Evolutionary conservation across 2,888 invertebrate genomes (phyloP), one percentile per base, ranked within the genome.

Genomic region (Diaprepes abbreviatus): DNA sequence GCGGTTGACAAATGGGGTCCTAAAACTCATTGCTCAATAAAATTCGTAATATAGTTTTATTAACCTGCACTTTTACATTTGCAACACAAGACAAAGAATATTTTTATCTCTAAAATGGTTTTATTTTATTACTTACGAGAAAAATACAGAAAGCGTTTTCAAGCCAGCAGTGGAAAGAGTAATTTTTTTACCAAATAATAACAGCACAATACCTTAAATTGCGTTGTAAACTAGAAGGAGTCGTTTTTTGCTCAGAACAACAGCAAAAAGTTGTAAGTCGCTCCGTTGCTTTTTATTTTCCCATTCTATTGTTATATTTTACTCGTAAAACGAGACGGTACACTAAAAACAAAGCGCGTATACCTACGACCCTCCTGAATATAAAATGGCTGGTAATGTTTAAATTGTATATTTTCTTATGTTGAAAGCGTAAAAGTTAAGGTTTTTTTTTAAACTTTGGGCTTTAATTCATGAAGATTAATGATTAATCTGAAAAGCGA

Each of bases 301-400:
- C 45, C 54, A 48, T 62, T 59, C 12, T 35, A 48, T 19, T 40
- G 43, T 67, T 67, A 43, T 62, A 67, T 67, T 67, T 67, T 62
- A 31, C 36, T 62, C 62, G 67, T 67, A 67, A 67, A 67, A 67
- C 62, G 54, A 54, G 67, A 62, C 62, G 45, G 62, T 38, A 28
- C 28, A 43, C 55, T 62, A 62, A 35, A 66, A 66, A 67, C 67
- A 62, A 67, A 62, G 62, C 67, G 40, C 36, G 45, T 67, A 67
- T 62, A 67, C 62, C n/a, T n/a, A n/a, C n/a, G 54, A 55, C 31
- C 54, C 36, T 50, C 38, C 54, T 55, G 55, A 55, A 55, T 43
- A 64, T 40, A 55, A 64, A 64, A 55, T 21, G 64, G 64, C 17
- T 55, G 12, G 43, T n/a, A 12, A 33, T 55, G 17, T 14, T 38